Evolutionary conservation across 2,113 vertebrate genomes (phyloP).

Genomic region (Saimiri boliviensis): DNA sequence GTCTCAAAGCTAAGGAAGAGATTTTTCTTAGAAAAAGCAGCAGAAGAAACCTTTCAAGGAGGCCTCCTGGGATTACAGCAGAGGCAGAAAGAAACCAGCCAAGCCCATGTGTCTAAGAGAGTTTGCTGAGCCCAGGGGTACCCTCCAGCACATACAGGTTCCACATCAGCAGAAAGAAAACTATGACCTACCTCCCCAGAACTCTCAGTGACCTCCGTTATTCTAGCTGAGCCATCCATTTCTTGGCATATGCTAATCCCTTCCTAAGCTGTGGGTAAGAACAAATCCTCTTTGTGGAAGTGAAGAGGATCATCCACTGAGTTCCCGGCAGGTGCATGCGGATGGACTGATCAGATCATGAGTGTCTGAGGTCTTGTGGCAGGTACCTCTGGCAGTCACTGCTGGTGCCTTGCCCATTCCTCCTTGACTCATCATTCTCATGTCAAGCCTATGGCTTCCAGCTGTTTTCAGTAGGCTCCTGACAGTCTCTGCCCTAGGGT

Average conservation of each 20-base stretch:
- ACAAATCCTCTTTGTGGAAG: neutral
- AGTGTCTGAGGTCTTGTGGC: neutral
- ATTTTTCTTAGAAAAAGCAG: slow-evolving; percentile 23
- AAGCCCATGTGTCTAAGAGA: neutral
- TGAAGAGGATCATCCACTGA: neutral
- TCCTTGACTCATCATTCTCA: neutral
- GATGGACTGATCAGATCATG: neutral
- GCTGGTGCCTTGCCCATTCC: neutral
- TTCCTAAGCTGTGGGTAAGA: neutral
- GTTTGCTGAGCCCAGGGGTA: neutral
- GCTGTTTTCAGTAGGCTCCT: neutral
- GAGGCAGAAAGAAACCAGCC: neutral
- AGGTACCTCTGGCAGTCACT: neutral
- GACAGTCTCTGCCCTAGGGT: neutral
- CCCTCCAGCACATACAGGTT: neutral
- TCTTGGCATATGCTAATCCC: neutral
- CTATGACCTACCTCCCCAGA: neutral
- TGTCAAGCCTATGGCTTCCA: neutral
- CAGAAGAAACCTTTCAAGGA: neutral
- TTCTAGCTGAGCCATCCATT: neutral
- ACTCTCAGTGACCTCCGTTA: neutral
- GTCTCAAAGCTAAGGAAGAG: neutral
- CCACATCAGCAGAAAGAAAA: neutral
- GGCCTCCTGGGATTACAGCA: neutral
- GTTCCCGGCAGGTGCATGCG: neutral